These are phyloP conservation scores for Antitype chi DNA, from an alignment of 2,888 invertebrate genomes.

Conservation along the genomic window DNA sequence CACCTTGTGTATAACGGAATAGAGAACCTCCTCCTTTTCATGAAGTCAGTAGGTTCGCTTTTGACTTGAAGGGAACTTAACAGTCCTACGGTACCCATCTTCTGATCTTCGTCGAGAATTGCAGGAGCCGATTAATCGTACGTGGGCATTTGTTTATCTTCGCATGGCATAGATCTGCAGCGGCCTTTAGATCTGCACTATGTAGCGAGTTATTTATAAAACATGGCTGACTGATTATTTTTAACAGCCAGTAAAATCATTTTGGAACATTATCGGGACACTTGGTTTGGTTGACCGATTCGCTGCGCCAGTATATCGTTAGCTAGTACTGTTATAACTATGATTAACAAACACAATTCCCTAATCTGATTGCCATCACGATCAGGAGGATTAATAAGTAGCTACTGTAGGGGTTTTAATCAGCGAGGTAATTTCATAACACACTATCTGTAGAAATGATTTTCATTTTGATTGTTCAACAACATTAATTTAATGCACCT, in stretches of 20 bases:
- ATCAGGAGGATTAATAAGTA: background rate
- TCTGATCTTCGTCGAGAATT: background rate
- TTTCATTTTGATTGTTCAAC: too few species aligned
- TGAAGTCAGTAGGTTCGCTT: background rate
- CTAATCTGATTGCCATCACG: background rate
- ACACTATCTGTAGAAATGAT: too few species aligned
- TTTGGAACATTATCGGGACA: constrained; percentile 53
- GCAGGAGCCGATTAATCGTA: constrained; percentile 8
- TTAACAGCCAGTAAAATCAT: constrained; percentile 55
- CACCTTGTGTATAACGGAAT: too few species aligned
- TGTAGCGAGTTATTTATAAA: constrained; percentile 56
- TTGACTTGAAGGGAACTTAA: background rate
- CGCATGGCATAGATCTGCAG: constrained; percentile 51
- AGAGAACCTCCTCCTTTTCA: too few species aligned
- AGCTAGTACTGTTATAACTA: background rate
- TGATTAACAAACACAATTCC: too few species aligned
- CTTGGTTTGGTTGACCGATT: background rate
- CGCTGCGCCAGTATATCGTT: background rate
- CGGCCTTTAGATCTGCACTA: constrained; percentile 58
- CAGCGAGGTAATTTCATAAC: too few species aligned
- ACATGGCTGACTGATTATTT: constrained; percentile 52
- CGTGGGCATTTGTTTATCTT: constrained; percentile 41
- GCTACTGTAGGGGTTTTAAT: background rate
- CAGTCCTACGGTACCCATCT: background rate
- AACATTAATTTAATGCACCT: too few species aligned